Percentiles rank a stretch among this genome's conserved stretches.
Evolutionary conservation across 2,113 vertebrate genomes (phyloP).

Genomic region (Podarcis muralis): DNA sequence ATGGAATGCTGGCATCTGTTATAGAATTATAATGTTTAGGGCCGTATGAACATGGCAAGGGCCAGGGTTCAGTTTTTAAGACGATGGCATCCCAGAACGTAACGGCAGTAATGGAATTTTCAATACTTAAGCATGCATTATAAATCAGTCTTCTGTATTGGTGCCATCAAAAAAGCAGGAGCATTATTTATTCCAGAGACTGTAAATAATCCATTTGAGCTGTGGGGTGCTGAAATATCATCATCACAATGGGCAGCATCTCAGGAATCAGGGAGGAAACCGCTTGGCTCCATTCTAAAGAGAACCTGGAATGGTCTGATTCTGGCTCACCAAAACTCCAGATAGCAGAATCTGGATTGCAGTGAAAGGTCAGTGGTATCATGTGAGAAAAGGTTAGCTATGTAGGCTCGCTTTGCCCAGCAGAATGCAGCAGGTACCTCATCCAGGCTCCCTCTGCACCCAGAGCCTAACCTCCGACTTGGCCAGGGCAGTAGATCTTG

Average conservation of each 20-base stretch:
- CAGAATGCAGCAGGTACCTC: background rate
- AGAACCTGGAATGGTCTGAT: background rate
- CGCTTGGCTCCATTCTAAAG: background rate
- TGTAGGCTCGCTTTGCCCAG: background rate
- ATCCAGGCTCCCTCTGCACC: too few relatives aligned
- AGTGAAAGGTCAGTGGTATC: background rate
- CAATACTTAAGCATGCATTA: background rate
- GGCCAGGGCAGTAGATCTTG: background rate
- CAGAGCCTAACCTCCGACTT: background rate
- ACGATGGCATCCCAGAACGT: background rate
- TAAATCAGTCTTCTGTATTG: background rate
- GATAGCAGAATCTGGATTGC: background rate
- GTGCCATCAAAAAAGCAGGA: background rate
- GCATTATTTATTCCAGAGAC: slow-evolving; percentile 1
- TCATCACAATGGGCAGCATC: background rate
- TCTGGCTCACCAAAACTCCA: background rate
- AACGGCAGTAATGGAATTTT: background rate
- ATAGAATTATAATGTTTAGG: slow-evolving; percentile 1
- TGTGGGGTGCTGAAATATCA: background rate
- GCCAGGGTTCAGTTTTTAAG: background rate
- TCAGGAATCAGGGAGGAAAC: background rate
- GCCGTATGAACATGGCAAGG: background rate
- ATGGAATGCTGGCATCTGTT: background rate
- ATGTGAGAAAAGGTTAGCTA: background rate
- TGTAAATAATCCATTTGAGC: background rate